Evolutionary conservation across 2,888 invertebrate species (phyloP).

Genomic region (Morpho helenor): DNA sequence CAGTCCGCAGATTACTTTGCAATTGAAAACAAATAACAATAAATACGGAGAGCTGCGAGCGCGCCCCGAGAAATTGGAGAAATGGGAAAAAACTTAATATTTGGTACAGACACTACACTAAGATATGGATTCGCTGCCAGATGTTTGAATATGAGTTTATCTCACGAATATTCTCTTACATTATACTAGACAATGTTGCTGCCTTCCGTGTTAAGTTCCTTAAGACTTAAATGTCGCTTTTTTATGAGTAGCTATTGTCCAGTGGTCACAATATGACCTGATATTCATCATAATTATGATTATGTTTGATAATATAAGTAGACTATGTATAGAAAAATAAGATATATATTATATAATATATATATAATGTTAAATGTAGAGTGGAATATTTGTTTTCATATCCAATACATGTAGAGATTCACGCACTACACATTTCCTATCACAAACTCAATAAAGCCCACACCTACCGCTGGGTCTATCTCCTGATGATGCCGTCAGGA

Average conservation of each 20-base stretch:
- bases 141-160: slow-evolving; percentile 59
- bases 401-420: too few relatives aligned
- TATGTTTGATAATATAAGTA: too few relatives aligned
- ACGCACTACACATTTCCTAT: too few relatives aligned
- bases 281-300: too few relatives aligned
- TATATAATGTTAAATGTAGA: too few relatives aligned
- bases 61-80: slow-evolving; percentile 65
- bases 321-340: too few relatives aligned
- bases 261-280: too few relatives aligned
- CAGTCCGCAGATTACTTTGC: slow-evolving; percentile 71
- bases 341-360: too few relatives aligned
- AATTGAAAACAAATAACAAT: slow-evolving; percentile 78
- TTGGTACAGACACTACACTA: slow-evolving; percentile 37
- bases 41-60: slow-evolving; percentile 60
- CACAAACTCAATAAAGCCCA: too few relatives aligned
- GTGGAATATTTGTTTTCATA: too few relatives aligned
- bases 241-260: neutral
- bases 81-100: slow-evolving; percentile 47
- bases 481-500: too few relatives aligned
- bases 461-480: too few relatives aligned
- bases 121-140: slow-evolving; percentile 59
- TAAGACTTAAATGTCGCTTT: neutral
- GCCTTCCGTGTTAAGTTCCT: slow-evolving; percentile 4
- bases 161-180: slow-evolving; percentile 41
- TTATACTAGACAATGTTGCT: slow-evolving; percentile 29